phyloP scores from a whole-genome alignment of 2,888 invertebrate species.

The Synanthedon formicaeformis region DNA sequence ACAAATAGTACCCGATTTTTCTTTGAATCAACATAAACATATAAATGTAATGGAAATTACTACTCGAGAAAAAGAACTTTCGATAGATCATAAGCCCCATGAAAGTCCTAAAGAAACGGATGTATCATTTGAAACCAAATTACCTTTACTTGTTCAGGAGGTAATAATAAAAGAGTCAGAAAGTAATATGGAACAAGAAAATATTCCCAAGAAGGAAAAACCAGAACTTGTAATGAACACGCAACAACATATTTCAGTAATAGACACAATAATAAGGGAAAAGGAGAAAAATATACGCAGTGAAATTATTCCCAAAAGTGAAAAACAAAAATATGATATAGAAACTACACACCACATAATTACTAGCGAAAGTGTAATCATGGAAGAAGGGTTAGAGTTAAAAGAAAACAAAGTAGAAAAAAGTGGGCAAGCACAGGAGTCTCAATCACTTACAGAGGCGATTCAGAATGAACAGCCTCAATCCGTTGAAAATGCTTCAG shows the following conservation, averaged over 20 bases:
- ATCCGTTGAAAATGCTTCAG: slow-evolving; percentile 17
- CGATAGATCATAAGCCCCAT: slow-evolving; percentile 12
- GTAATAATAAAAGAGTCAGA: slow-evolving; percentile 29
- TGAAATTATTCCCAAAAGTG: slow-evolving; percentile 12
- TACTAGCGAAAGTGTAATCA: slow-evolving; percentile 34
- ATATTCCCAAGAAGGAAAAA: slow-evolving; percentile 21
- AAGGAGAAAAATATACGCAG: slow-evolving; percentile 26
- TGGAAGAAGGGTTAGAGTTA: slow-evolving; percentile 30
- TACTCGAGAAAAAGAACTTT: slow-evolving; percentile 54
- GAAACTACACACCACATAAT: slow-evolving; percentile 32
- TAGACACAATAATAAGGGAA: slow-evolving; percentile 31
- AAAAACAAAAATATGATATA: slow-evolving; percentile 27
- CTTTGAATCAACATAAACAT: slow-evolving; percentile 27
- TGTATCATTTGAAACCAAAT: slow-evolving; percentile 23
- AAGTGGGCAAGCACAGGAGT: slow-evolving; percentile 21
- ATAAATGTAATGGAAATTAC: slow-evolving; percentile 65
- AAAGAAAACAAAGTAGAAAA: slow-evolving; percentile 15
- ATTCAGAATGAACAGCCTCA: slow-evolving; percentile 23
- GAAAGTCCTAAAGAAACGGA: slow-evolving; percentile 15
- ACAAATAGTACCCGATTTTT: slow-evolving; percentile 18
- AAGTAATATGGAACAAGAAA: slow-evolving; percentile 13
- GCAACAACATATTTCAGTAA: slow-evolving; percentile 36
- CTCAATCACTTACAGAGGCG: slow-evolving; percentile 18
- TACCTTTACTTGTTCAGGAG: slow-evolving; percentile 36
- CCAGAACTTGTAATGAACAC: slow-evolving; percentile 21